phyloP scores from a whole-genome alignment of 1,140 invertebrate genomes.

The Leptopilina boulardi region DNA sequence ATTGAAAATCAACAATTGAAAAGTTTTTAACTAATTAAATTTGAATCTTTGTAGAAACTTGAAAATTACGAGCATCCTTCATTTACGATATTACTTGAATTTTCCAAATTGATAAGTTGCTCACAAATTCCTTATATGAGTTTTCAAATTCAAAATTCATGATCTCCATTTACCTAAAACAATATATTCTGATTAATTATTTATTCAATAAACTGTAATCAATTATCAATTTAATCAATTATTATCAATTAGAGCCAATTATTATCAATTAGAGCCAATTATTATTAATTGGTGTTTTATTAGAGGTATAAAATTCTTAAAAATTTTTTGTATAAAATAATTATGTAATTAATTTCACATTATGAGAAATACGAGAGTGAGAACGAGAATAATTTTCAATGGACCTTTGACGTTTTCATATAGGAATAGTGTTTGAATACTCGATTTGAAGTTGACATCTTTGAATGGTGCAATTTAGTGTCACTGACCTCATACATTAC shows the following conservation, averaged over 20 bases:
- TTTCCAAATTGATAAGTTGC: background rate
- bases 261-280: too few species aligned
- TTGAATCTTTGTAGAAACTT: background rate
- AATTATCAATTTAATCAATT: too few species aligned
- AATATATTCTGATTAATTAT: too few species aligned
- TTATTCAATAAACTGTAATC: too few species aligned
- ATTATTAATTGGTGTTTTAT: too few species aligned
- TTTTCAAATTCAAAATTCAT: too few species aligned
- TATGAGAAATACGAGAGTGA: background rate
- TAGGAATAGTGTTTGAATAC: constrained; percentile 15
- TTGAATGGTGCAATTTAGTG: constrained; percentile 29
- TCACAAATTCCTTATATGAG: background rate
- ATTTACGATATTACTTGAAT: background rate
- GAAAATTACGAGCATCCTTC: background rate
- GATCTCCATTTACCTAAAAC: too few species aligned
- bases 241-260: too few species aligned
- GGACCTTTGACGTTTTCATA: background rate
- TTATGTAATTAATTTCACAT: background rate
- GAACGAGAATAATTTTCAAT: background rate
- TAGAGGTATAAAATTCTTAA: too few species aligned
- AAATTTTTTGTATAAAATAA: background rate
- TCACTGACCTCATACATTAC: constrained; percentile 45
- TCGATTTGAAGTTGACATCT: background rate
- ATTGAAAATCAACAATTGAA: too few species aligned
- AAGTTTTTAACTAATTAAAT: too few species aligned